Percentiles rank a stretch among this genome's conserved stretches.
These are phyloP conservation scores for Pangasius mekongensis DNA, from an alignment of 2,797 vertebrate species.

Conservation along the genomic window DNA sequence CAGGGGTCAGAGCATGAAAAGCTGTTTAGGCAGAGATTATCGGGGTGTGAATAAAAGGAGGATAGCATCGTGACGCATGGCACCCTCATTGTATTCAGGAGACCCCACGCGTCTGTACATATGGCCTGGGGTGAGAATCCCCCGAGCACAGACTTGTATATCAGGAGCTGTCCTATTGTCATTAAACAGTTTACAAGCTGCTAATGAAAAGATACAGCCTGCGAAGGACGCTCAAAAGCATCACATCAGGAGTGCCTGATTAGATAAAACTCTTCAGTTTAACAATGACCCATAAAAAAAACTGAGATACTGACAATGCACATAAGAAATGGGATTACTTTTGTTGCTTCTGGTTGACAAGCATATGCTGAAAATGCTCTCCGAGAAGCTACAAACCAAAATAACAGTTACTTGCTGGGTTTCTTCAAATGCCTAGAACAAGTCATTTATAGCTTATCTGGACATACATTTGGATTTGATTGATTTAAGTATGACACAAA, in stretches of 20 bases:
- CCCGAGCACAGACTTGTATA: constrained; percentile 51
- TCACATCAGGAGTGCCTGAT: not conserved
- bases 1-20: constrained; percentile 61
- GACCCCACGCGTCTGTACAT: constrained; percentile 65
- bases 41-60: constrained; percentile 67
- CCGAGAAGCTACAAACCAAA: not conserved
- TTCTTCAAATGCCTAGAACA: not conserved
- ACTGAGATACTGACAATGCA: not conserved
- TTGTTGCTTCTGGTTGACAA: not conserved
- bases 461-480: not conserved
- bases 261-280: not conserved
- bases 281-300: not conserved
- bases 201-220: constrained; percentile 35
- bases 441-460: not conserved
- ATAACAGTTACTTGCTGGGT: not conserved
- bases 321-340: not conserved
- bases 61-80: constrained; percentile 70
- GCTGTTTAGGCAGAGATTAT: constrained; percentile 43
- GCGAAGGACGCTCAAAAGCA: not conserved
- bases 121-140: constrained; percentile 57
- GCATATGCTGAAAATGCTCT: not conserved
- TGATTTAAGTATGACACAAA: not conserved
- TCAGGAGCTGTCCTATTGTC: constrained; percentile 55
- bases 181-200: constrained; percentile 50
- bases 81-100: constrained; percentile 63